Evolutionary conservation across 2,113 vertebrate genomes (phyloP).

Genomic region (Corythornis madagascariensis): DNA sequence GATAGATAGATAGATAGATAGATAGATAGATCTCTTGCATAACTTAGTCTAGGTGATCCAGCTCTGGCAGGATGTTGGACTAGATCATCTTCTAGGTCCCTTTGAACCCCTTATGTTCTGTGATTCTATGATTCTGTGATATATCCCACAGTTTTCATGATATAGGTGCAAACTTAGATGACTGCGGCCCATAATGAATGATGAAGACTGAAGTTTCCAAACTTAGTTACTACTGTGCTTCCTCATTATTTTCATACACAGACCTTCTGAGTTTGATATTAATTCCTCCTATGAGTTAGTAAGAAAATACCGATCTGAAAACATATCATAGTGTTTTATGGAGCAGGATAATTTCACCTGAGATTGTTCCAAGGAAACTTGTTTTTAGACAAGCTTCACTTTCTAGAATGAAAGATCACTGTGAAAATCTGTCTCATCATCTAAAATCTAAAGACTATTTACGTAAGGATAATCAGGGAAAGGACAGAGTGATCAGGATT

Average conservation of each 20-base stretch:
- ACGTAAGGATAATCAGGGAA: not conserved
- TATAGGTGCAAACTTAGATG: not conserved
- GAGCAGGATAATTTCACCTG: not conserved
- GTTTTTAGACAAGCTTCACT: not conserved
- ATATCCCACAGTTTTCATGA: not conserved
- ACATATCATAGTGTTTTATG: not conserved
- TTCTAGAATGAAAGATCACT: not conserved
- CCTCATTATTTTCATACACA: not conserved
- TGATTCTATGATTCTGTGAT: too few relatives aligned
- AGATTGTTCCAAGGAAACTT: not conserved
- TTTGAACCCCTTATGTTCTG: too few relatives aligned
- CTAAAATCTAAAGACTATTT: constrained; percentile 19
- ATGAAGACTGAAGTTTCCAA: not conserved
- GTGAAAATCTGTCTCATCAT: not conserved
- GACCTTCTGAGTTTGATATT: not conserved
- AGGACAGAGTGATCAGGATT: not conserved
- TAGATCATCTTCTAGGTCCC: too few relatives aligned
- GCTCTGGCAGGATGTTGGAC: too few relatives aligned
- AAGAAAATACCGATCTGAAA: not conserved
- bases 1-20: too few relatives aligned
- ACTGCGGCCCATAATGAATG: not conserved
- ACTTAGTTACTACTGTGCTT: not conserved
- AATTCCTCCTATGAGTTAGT: not conserved
- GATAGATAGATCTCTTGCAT: too few relatives aligned
- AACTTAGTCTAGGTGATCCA: too few relatives aligned